Evolutionary conservation across 2,797 vertebrate genomes (phyloP).

Genomic region (Acrossocheilus wenchowensis): DNA sequence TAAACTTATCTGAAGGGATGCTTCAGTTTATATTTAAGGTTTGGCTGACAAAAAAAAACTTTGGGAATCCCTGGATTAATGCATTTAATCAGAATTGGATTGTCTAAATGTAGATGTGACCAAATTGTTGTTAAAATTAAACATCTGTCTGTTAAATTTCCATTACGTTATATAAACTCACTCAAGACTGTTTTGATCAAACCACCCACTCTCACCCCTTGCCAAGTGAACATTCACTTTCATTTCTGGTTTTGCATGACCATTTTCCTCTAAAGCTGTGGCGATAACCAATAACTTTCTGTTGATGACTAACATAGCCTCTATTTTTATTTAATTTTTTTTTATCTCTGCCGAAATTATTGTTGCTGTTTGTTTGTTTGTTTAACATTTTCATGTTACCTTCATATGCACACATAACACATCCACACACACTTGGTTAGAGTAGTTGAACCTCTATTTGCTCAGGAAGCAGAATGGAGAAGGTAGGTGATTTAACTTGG

Average conservation of each 20-base stretch:
- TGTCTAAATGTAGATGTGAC: neutral
- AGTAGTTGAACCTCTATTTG: constrained; percentile 56
- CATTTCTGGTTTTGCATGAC: constrained; percentile 20
- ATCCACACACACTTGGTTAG: constrained; percentile 38
- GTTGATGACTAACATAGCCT: constrained; percentile 14
- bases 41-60: neutral
- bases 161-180: neutral
- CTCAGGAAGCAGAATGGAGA: constrained; percentile 62
- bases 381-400: constrained; percentile 29
- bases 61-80: neutral
- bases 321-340: neutral
- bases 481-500: constrained; percentile 63
- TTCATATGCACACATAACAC: constrained; percentile 39
- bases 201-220: neutral
- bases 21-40: neutral
- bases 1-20: neutral
- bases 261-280: neutral
- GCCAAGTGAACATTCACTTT: constrained; percentile 1
- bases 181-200: neutral
- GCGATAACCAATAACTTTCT: neutral
- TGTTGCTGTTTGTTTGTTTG: constrained; percentile 1
- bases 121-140: neutral
- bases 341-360: neutral
- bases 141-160: neutral
- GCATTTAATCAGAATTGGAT: neutral